Conservation (phyloP, 2,888 invertebrate genomes). For the Nasonia oneida region DNA sequence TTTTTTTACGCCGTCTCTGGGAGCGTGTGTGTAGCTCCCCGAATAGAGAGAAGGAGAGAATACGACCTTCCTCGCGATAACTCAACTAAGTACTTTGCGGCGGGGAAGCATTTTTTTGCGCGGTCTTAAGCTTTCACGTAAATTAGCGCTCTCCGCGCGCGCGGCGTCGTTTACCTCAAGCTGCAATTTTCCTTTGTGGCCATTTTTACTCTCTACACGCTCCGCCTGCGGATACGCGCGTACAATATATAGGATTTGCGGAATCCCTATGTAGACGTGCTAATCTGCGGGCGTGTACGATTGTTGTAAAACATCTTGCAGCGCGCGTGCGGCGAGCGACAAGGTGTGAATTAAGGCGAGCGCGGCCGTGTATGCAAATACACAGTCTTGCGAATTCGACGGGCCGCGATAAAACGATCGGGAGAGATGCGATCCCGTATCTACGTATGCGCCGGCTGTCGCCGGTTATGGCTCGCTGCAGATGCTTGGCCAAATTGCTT, state of each 20-base stretch:
- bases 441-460: constrained; percentile 69
- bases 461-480: constrained; percentile 71
- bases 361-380: background rate
- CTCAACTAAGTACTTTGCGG: constrained; percentile 47
- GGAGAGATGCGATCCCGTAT: constrained; percentile 30
- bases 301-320: background rate
- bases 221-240: background rate
- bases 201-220: constrained; percentile 25
- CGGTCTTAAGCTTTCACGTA: constrained; percentile 43
- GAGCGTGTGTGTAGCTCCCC: background rate
- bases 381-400: background rate
- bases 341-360: background rate
- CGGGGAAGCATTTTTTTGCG: constrained; percentile 46
- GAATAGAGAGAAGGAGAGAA: constrained; percentile 19
- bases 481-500: constrained; percentile 76
- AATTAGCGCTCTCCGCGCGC: constrained; percentile 40
- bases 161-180: constrained; percentile 28
- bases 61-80: constrained; percentile 41
- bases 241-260: background rate
- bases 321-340: background rate
- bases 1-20: constrained; percentile 49
- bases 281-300: background rate
- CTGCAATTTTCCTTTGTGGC: constrained; percentile 32
- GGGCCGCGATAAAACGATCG: background rate
- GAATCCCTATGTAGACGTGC: background rate